phyloP scores from a whole-genome alignment of 30 jellyfish, hydroid and myxozoan genomes.

The Cassiopea andromeda region DNA sequence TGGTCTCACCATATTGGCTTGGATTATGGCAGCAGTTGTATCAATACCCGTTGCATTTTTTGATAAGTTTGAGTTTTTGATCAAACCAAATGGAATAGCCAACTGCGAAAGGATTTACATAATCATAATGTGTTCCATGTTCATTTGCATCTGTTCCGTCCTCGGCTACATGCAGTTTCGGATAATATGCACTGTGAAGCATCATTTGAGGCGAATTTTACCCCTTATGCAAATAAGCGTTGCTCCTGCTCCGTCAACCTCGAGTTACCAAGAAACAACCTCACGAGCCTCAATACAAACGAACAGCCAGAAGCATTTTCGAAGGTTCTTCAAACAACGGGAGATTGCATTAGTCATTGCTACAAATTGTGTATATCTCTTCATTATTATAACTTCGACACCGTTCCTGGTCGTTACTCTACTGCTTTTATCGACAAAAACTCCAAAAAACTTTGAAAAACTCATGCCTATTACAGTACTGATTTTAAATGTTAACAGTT shows the following conservation, averaged over 20 bases:
- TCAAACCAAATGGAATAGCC: background rate
- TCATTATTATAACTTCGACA: conserved; percentile 54
- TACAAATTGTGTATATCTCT: conserved; percentile 37
- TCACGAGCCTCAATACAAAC: background rate
- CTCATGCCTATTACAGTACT: conserved; percentile 8
- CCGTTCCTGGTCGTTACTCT: conserved; percentile 30
- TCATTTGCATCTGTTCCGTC: conserved; percentile 2
- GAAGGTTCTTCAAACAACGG: conserved; percentile 15
- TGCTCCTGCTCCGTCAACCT: background rate
- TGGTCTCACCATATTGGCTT: conserved; percentile 8
- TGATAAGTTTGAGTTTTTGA: background rate
- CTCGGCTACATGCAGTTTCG: conserved; percentile 67
- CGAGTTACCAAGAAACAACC: background rate
- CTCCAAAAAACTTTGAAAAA: background rate
- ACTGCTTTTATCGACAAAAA: background rate
- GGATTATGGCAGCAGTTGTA: conserved; percentile 39
- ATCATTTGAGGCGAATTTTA: conserved; percentile 31
- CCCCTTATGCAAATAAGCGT: conserved; percentile 5
- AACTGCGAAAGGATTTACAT: conserved; percentile 11
- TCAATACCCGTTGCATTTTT: conserved; percentile 5
- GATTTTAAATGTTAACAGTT: conserved; percentile 6
- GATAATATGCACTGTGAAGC: conserved; percentile 16
- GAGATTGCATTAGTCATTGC: conserved; percentile 40
- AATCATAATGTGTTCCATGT: background rate
- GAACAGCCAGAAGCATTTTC: background rate